Conservation (phyloP, 2,797 vertebrate species). For the Sebastes flavidus region DNA sequence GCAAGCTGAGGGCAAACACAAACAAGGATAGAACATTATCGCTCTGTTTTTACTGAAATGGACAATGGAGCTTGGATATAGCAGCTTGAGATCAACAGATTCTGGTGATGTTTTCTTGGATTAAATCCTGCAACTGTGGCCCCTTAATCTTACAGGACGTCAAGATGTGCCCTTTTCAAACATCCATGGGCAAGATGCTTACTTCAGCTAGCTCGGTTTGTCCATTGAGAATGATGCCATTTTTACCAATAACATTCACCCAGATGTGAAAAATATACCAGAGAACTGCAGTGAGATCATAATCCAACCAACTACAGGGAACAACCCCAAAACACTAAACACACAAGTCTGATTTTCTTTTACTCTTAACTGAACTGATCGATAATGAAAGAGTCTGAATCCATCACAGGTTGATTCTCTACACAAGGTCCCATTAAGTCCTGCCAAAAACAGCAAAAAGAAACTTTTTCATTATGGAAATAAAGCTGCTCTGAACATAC, state of each 20-base stretch:
- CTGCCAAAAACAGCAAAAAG: neutral
- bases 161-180: neutral
- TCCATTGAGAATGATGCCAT: neutral
- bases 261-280: neutral
- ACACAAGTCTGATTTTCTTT: no score
- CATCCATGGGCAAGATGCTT: neutral
- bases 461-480: neutral
- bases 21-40: neutral
- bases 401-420: neutral
- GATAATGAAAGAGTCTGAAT: neutral
- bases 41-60: neutral
- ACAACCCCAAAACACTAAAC: neutral
- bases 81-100: neutral
- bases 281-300: neutral
- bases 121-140: neutral
- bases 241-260: neutral
- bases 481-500: neutral
- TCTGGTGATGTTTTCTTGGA: neutral
- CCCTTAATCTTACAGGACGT: neutral
- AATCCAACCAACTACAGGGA: neutral
- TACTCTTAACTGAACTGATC: neutral
- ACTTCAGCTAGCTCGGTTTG: neutral
- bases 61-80: neutral
- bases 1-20: constrained; percentile 78
- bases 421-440: neutral